Conservation (phyloP, 2,113 vertebrate genomes). For the Sminthopsis crassicaudata region DNA sequence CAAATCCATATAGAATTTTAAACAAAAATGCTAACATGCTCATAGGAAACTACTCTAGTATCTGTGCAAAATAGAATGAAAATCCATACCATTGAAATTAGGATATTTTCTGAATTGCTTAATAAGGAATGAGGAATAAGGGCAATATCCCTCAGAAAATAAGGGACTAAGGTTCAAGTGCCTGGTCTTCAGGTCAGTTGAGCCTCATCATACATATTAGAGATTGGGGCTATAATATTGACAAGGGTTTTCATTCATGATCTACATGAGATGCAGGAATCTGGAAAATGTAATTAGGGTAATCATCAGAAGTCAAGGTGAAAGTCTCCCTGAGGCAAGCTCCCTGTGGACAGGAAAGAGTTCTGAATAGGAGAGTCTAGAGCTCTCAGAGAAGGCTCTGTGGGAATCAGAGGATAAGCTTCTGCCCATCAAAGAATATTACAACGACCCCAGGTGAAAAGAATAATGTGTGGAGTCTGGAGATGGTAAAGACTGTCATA, state of each 20-base stretch:
- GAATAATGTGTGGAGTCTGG: not conserved
- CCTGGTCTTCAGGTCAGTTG: too few relatives aligned
- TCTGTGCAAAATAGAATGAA: not conserved
- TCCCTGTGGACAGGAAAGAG: not conserved
- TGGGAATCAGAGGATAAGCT: not conserved
- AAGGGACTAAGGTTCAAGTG: not conserved
- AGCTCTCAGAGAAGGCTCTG: not conserved
- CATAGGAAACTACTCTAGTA: not conserved
- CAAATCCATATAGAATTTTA: not conserved
- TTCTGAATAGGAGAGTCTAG: not conserved
- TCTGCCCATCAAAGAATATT: not conserved
- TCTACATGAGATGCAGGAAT: not conserved
- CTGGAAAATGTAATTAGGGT: not conserved
- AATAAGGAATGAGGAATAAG: not conserved
- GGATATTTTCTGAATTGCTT: not conserved
- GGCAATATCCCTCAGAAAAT: not conserved
- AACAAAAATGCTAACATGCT: not conserved
- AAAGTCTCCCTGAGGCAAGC: not conserved
- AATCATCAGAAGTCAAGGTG: not conserved
- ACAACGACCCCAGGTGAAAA: not conserved
- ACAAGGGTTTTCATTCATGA: not conserved
- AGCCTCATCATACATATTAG: too few relatives aligned
- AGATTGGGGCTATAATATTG: not conserved
- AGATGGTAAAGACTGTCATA: not conserved
- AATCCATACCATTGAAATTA: not conserved